These are phyloP conservation scores for Spodoptera picta DNA, from an alignment of 2,888 invertebrate genomes.

Conservation along the genomic window DNA sequence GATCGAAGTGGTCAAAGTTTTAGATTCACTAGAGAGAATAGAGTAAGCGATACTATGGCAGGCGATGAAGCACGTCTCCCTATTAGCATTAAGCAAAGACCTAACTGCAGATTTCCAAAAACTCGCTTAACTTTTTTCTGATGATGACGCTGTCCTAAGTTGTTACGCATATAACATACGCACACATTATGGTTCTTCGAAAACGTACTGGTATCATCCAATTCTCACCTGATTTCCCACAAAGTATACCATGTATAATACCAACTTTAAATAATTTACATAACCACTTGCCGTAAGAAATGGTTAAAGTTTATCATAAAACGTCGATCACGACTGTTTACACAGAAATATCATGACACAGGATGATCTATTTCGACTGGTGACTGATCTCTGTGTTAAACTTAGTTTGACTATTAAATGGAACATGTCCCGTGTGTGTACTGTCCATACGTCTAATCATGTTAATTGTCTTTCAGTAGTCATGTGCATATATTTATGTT, in stretches of 20 bases:
- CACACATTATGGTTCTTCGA: constrained; percentile 5
- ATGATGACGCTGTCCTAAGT: too few species aligned
- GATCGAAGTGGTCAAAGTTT: too few species aligned
- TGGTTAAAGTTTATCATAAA: constrained; percentile 37
- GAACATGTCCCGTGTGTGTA: constrained; percentile 11
- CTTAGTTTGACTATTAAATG: constrained; percentile 25
- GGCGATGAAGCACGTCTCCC: too few species aligned
- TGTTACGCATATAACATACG: too few species aligned
- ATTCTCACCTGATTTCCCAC: constrained; percentile 23
- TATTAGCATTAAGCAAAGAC: too few species aligned
- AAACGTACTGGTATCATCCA: constrained; percentile 23
- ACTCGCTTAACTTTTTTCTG: too few species aligned
- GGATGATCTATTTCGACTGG: constrained; percentile 30
- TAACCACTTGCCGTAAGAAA: constrained; percentile 29
- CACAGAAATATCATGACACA: constrained; percentile 18
- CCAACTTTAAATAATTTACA: constrained; percentile 32
- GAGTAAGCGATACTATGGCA: too few species aligned
- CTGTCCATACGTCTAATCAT: constrained; percentile 4
- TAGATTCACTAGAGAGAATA: too few species aligned
- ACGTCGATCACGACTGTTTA: constrained; percentile 48
- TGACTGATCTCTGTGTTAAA: constrained; percentile 20
- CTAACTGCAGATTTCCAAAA: too few species aligned
- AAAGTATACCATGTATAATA: constrained; percentile 25
- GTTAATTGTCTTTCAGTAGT: constrained; percentile 1
- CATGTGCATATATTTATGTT: constrained; percentile 2